Percentiles rank a stretch among this genome's conserved stretches.
phyloP scores from a whole-genome alignment of 2,113 vertebrate genomes.

The Oryzias javanicus region DNA sequence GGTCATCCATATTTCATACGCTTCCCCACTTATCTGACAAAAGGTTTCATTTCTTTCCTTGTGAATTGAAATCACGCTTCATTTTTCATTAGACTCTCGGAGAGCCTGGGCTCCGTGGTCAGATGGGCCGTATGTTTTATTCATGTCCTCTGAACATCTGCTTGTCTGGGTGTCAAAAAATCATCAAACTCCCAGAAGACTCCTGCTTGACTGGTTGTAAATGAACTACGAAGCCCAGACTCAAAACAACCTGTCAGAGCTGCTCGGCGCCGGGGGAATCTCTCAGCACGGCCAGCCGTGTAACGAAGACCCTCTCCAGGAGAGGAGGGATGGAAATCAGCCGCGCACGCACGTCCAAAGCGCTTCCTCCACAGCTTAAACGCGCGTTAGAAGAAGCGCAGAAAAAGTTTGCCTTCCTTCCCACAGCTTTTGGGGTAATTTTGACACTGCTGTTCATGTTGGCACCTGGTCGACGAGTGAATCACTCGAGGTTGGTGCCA shows the following conservation, averaged over 20 bases:
- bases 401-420: constrained; percentile 29
- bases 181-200: constrained; percentile 60
- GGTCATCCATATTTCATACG: constrained; percentile 70
- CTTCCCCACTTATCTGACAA: constrained; percentile 62
- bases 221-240: constrained; percentile 63
- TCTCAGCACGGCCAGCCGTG: constrained; percentile 49
- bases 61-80: constrained; percentile 59
- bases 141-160: constrained; percentile 71
- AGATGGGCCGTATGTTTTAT: constrained; percentile 76
- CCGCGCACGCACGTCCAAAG: constrained; percentile 6
- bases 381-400: neutral
- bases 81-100: constrained; percentile 64
- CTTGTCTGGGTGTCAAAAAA: constrained; percentile 69
- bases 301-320: constrained; percentile 23
- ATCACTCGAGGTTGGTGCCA: constrained; percentile 69
- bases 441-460: constrained; percentile 72
- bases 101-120: constrained; percentile 48
- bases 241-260: constrained; percentile 69
- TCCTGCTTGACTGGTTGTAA: constrained; percentile 62
- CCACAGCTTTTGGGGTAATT: constrained; percentile 56
- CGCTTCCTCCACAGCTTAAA: neutral
- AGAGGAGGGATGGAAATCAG: constrained; percentile 37
- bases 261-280: constrained; percentile 41
- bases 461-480: constrained; percentile 65
- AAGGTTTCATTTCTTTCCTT: constrained; percentile 20